A percentile compares a stretch with the other conserved stretches of the same genome.
Conservation (phyloP, 2,113 vertebrate species). For the Scytalopus superciliaris region DNA sequence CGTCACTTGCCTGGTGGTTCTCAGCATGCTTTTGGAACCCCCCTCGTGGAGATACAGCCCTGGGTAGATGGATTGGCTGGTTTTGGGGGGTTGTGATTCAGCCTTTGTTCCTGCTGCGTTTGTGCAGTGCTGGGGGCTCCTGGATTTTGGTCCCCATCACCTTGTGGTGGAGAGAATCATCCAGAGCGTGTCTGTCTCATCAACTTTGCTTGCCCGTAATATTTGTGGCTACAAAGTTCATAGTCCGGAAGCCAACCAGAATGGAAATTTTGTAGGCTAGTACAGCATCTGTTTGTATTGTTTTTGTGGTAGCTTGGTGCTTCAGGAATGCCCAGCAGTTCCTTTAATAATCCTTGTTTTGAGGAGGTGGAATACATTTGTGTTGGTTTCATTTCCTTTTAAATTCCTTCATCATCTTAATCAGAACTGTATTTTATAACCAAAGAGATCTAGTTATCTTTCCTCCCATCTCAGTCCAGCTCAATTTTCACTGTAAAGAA, state of each 20-base stretch:
- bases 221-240: neutral
- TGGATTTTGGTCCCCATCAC: neutral
- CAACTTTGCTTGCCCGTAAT: rapidly evolving
- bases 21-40: neutral
- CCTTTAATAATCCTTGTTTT: conserved; percentile 55
- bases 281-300: neutral
- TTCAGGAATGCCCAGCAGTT: conserved; percentile 49
- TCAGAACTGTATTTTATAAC: conserved; percentile 1
- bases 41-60: neutral
- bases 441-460: neutral
- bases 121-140: neutral
- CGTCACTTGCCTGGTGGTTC: neutral
- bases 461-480: neutral
- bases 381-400: conserved; percentile 65
- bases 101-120: neutral
- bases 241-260: neutral
- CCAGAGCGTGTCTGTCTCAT: neutral
- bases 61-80: neutral
- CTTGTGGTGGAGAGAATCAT: neutral
- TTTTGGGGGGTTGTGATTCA: neutral
- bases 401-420: conserved; percentile 32
- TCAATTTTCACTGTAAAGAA: neutral
- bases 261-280: neutral
- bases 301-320: neutral
- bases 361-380: neutral